phyloP scores from a whole-genome alignment of 2,797 vertebrate genomes.

The Hydrophis major region DNA sequence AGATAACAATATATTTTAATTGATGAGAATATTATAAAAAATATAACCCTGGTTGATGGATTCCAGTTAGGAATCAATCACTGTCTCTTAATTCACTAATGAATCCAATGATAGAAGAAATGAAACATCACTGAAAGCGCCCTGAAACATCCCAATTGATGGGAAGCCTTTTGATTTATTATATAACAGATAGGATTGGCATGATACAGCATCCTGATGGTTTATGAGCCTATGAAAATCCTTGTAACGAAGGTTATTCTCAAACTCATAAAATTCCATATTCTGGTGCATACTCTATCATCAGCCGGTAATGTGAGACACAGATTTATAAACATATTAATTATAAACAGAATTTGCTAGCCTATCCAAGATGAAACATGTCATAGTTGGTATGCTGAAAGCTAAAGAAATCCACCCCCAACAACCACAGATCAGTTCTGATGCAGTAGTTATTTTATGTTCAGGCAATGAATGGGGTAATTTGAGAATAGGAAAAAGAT shows the following conservation, averaged over 20 bases:
- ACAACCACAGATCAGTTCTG: not conserved
- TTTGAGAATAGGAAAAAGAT: not conserved
- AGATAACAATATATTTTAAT: constrained; percentile 49
- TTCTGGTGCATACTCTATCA: constrained; percentile 37
- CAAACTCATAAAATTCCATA: constrained; percentile 43
- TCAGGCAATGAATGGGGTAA: not conserved
- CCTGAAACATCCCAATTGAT: constrained; percentile 21
- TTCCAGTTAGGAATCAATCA: constrained; percentile 60
- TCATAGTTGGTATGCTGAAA: not conserved
- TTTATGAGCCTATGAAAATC: constrained; percentile 39
- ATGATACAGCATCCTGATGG: constrained; percentile 39
- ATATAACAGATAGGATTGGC: constrained; percentile 46
- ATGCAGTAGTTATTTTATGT: constrained; percentile 14
- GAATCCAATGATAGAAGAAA: constrained; percentile 53
- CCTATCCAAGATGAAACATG: not conserved
- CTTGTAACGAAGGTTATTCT: constrained; percentile 53
- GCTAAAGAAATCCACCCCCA: not conserved
- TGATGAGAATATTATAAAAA: constrained; percentile 47
- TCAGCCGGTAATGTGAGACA: constrained; percentile 4
- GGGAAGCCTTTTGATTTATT: constrained; percentile 61
- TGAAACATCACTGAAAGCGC: constrained; percentile 42
- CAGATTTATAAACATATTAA: constrained; percentile 44
- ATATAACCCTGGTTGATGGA: constrained; percentile 49
- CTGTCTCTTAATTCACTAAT: constrained; percentile 57
- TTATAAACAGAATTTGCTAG: constrained; percentile 27